Conservation (phyloP, 2,888 invertebrate genomes). For the Drosophila ustulata region DNA sequence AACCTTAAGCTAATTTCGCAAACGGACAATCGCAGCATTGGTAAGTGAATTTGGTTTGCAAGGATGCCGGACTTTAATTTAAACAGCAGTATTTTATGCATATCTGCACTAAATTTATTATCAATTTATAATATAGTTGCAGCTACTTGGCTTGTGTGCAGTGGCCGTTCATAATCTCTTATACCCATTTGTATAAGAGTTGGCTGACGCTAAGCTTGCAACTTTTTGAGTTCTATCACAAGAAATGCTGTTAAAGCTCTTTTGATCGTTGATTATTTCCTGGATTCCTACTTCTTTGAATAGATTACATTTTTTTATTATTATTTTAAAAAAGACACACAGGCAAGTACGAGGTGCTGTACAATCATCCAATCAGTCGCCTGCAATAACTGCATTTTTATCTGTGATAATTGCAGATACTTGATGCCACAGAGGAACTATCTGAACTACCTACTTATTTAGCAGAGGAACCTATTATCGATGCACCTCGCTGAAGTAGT, state of each 20-base stretch:
- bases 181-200: constrained; percentile 1
- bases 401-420: neutral
- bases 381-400: constrained; percentile 3
- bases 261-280: constrained; percentile 5
- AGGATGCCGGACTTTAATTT: constrained; percentile 9
- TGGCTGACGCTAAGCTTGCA: neutral
- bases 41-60: constrained; percentile 4
- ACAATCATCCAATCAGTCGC: neutral
- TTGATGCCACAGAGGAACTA: neutral
- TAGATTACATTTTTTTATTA: neutral
- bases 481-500: neutral
- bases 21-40: constrained; percentile 2
- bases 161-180: neutral
- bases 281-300: neutral
- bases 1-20: constrained; percentile 15
- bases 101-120: neutral
- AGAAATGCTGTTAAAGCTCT: neutral
- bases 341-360: neutral
- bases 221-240: neutral
- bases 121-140: neutral
- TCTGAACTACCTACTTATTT: neutral
- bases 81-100: neutral
- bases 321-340: neutral
- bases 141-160: neutral
- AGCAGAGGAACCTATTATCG: neutral